Evolutionary conservation across 2,797 vertebrate genomes (phyloP).

Genomic region (Mallotus villosus): DNA sequence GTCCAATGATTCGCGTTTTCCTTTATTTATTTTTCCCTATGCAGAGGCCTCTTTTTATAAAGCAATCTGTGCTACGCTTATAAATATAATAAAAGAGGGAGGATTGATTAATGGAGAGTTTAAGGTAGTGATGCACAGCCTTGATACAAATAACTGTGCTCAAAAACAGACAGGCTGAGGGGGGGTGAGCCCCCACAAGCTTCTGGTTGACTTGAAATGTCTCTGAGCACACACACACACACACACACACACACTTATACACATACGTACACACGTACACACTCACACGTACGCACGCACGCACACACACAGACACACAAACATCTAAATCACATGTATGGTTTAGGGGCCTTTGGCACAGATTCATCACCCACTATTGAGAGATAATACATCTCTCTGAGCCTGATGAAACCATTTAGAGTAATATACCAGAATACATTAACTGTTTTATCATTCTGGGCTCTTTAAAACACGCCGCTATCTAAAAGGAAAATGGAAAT

Average conservation of each 20-base stretch:
- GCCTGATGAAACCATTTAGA: slow-evolving; percentile 77
- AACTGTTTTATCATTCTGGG: slow-evolving; percentile 67
- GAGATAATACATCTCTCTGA: slow-evolving; percentile 77
- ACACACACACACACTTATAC: slow-evolving; percentile 38
- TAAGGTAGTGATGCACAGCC: slow-evolving; percentile 80
- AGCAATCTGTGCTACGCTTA: slow-evolving; percentile 78
- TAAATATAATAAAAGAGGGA: slow-evolving; percentile 78
- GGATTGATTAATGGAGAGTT: slow-evolving; percentile 85
- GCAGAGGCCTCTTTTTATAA: slow-evolving; percentile 86
- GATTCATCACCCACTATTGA: slow-evolving; percentile 73
- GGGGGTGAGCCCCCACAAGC: slow-evolving; percentile 18
- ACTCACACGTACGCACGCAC: slow-evolving; percentile 20
- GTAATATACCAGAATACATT: slow-evolving; percentile 75
- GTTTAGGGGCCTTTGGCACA: slow-evolving; percentile 72
- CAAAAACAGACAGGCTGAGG: slow-evolving; percentile 51
- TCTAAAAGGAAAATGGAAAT: slow-evolving; percentile 50
- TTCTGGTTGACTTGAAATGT: slow-evolving; percentile 3
- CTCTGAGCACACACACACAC: slow-evolving; percentile 15
- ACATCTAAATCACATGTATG: slow-evolving; percentile 63
- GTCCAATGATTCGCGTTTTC: slow-evolving; percentile 94
- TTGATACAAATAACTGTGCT: slow-evolving; percentile 76
- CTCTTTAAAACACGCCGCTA: slow-evolving; percentile 61
- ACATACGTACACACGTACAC: slow-evolving; percentile 36
- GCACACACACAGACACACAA: slow-evolving; percentile 31
- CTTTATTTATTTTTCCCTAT: slow-evolving; percentile 76